These are phyloP conservation scores for Parapsyche elsis DNA, from an alignment of 1,140 invertebrate genomes.

Conservation along the genomic window DNA sequence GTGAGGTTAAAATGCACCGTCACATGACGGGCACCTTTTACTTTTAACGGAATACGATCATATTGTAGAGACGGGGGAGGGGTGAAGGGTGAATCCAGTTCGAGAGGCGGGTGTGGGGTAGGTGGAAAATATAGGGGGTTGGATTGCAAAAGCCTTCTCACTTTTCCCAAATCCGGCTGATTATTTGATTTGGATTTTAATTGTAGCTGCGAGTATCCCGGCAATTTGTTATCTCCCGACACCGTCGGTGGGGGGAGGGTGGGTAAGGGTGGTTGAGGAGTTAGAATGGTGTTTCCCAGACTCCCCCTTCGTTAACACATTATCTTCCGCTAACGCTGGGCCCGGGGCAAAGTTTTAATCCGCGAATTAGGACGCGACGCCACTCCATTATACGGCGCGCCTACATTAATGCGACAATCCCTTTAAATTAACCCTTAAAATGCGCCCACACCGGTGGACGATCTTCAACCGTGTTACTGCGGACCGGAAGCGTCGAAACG, in stretches of 20 bases:
- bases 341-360: constrained; percentile 32
- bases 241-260: neutral
- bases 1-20: too few relatives aligned
- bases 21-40: too few relatives aligned
- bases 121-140: neutral
- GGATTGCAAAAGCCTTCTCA: neutral
- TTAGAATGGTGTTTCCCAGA: too few relatives aligned
- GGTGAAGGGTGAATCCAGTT: too few relatives aligned
- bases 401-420: constrained; percentile 16
- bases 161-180: constrained; percentile 29
- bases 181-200: constrained; percentile 42
- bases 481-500: too few relatives aligned
- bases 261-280: neutral
- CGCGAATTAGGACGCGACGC: constrained; percentile 22
- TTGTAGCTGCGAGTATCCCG: constrained; percentile 32
- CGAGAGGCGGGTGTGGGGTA: too few relatives aligned
- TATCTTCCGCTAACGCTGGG: constrained; percentile 22
- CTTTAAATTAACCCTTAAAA: constrained; percentile 3
- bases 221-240: constrained; percentile 38
- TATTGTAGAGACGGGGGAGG: too few relatives aligned
- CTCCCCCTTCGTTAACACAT: constrained; percentile 1
- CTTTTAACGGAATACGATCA: too few relatives aligned
- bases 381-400: constrained; percentile 30
- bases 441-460: too few relatives aligned
- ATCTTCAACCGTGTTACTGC: too few relatives aligned